Conservation (phyloP, 1,140 invertebrate genomes). For the Zaprionus inermis region DNA sequence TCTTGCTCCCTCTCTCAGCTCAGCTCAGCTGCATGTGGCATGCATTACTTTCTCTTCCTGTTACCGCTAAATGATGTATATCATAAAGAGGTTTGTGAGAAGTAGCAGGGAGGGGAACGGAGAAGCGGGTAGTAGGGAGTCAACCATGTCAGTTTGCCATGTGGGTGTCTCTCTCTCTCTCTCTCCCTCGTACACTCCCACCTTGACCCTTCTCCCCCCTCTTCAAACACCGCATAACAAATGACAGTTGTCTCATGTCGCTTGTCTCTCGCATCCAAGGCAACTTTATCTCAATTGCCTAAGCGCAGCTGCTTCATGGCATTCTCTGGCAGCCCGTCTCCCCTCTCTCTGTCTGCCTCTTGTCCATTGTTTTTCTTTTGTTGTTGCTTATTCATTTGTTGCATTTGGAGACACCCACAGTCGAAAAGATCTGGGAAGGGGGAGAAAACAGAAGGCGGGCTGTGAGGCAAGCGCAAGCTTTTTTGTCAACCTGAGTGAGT, state of each 20-base stretch:
- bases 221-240: conserved; percentile 62
- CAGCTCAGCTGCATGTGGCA: conserved; percentile 27
- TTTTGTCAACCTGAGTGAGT: no score
- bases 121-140: neutral
- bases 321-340: neutral
- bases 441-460: no score
- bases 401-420: conserved; percentile 19
- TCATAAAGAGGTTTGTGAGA: conserved; percentile 8
- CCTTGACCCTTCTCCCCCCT: neutral
- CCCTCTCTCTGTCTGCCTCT: neutral
- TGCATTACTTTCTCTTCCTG: conserved; percentile 82
- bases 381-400: conserved; percentile 21
- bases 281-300: conserved; percentile 45
- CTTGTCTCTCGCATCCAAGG: conserved; percentile 9
- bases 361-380: conserved; percentile 6
- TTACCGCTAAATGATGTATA: conserved; percentile 76
- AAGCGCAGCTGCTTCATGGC: conserved; percentile 33
- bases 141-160: conserved; percentile 21
- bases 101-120: neutral
- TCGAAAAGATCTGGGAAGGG: neutral
- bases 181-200: neutral
- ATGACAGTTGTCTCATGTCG: conserved; percentile 58
- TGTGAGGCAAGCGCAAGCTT: no score
- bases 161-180: conserved; percentile 22
- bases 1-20: neutral